Conservation (phyloP, 2,797 vertebrate species). For the Brachyalestes nurse region DNA sequence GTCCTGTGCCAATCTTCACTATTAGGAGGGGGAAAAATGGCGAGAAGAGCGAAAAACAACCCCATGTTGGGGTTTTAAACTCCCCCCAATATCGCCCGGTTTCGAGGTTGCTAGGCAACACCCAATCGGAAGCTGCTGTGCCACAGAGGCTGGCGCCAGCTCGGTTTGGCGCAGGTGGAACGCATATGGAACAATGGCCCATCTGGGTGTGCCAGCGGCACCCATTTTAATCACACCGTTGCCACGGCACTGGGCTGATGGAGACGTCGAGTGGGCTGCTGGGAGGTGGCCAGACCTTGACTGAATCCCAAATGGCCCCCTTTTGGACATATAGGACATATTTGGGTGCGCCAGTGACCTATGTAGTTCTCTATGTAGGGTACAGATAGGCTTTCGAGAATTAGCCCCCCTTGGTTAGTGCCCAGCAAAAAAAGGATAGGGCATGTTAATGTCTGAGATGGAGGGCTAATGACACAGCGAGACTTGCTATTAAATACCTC, state of each 20-base stretch:
- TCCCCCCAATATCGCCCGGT: conserved; percentile 57
- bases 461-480: conserved; percentile 16
- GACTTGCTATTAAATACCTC: conserved; percentile 23
- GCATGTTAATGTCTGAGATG: conserved; percentile 41
- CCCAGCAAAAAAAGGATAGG: conserved; percentile 53
- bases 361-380: not conserved
- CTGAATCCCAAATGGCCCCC: conserved; percentile 15
- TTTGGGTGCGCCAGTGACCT: not conserved
- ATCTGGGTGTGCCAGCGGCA: conserved; percentile 81
- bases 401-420: conserved; percentile 1
- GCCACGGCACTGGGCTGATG: conserved; percentile 78
- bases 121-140: conserved; percentile 77
- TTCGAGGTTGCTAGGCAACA: conserved; percentile 81
- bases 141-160: conserved; percentile 76
- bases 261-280: conserved; percentile 76
- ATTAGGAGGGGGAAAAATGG: conserved; percentile 73
- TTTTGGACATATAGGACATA: not conserved
- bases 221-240: conserved; percentile 75
- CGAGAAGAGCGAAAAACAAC: conserved; percentile 53
- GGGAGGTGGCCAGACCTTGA: conserved; percentile 74
- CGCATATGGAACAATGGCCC: conserved; percentile 82
- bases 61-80: conserved; percentile 76
- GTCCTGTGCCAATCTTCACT: conserved; percentile 82
- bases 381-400: not conserved
- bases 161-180: conserved; percentile 82